phyloP scores from a whole-genome alignment of 2,888 invertebrate species.

The Mystacides longicornis region DNA sequence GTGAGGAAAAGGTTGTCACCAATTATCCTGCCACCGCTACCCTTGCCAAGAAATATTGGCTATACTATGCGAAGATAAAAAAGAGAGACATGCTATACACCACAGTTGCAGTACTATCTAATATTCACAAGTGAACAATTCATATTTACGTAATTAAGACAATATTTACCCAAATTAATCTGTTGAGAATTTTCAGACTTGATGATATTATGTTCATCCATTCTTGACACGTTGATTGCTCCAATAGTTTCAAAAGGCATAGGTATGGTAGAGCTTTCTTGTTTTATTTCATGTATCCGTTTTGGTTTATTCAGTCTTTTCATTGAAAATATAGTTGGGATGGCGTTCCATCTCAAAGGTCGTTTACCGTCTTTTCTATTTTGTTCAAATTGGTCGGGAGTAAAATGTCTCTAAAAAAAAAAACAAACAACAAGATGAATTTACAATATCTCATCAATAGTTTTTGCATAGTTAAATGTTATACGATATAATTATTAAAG shows the following conservation, averaged over 20 bases:
- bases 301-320: constrained; percentile 1
- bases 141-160: no score
- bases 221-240: not conserved
- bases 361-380: constrained; percentile 10
- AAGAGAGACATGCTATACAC: no score
- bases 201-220: no score
- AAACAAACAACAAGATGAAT: not conserved
- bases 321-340: constrained; percentile 13
- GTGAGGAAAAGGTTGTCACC: no score
- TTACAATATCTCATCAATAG: not conserved
- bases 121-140: no score
- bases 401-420: constrained; percentile 13
- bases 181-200: no score
- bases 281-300: not conserved
- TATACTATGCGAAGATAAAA: no score
- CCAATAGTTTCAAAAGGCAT: not conserved
- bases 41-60: no score
- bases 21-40: no score
- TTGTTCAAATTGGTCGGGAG: constrained; percentile 11
- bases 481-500: not conserved
- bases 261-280: not conserved
- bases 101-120: no score
- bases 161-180: no score
- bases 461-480: not conserved
- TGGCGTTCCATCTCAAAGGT: constrained; percentile 12